These are phyloP conservation scores for Sarcophaga rosellei DNA, from an alignment of 2,888 invertebrate species.

Conservation along the genomic window DNA sequence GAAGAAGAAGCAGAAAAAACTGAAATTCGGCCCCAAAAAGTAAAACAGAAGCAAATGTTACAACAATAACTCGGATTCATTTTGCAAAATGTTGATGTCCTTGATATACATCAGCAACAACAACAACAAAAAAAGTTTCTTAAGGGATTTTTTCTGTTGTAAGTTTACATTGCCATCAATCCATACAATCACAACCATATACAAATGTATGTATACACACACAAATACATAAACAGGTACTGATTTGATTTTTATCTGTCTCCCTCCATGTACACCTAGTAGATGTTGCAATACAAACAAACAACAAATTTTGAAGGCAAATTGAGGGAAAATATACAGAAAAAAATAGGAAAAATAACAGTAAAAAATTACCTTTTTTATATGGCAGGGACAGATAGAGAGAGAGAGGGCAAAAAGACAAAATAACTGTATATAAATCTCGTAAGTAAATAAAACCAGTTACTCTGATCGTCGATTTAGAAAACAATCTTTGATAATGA, in stretches of 20 bases:
- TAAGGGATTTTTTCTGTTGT: constrained; percentile 40
- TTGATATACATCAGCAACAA: constrained; percentile 46
- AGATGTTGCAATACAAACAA: not conserved
- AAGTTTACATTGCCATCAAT: constrained; percentile 23
- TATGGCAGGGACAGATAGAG: not conserved
- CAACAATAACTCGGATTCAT: constrained; percentile 17
- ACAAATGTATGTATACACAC: not conserved
- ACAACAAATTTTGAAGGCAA: not conserved
- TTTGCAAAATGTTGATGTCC: constrained; percentile 42
- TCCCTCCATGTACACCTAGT: not conserved
- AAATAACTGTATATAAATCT: not conserved
- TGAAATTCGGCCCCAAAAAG: constrained; percentile 2
- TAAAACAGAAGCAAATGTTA: constrained; percentile 17
- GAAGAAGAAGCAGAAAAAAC: not conserved
- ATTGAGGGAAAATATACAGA: not conserved
- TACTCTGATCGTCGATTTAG: not conserved
- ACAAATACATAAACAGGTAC: not conserved
- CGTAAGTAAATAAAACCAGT: not conserved
- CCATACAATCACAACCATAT: not conserved
- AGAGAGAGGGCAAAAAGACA: not conserved
- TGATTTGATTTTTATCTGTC: not conserved
- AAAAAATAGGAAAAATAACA: not conserved
- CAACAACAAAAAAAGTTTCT: constrained; percentile 28
- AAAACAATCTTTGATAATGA: not conserved
- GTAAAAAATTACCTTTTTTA: not conserved